Base-by-base conservation (phyloP, 2,888 invertebrate species). In the Diarsia brunnea region DNA sequence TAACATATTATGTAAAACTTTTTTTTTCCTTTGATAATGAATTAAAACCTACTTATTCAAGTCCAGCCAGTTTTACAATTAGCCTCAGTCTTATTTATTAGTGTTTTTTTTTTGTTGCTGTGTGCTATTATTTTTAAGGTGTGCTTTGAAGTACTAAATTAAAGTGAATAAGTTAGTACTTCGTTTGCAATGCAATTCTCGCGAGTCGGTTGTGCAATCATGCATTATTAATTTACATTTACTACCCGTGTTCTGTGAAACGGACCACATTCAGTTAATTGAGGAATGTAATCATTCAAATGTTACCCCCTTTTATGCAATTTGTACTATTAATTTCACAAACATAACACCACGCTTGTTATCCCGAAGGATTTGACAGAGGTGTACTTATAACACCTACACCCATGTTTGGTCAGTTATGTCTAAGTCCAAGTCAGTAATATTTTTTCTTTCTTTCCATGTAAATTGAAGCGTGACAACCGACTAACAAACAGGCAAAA, bases 1-100 rank as follows among this genome's bases (percentile, higher is more conserved):
- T 79, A 84, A 68, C 74, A n/a, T 58, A 70, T 68, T 69, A n/a
- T 19, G 27, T 31, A 27, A 16, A 55, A 8, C 27, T 19, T 19
- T 51, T 51, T 21, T 49, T 51, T 51, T 21, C 10, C 4, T 31
- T 27, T 27, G 8, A 0, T 19, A 58, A 19, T 60, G 1, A 8
- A 31, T 31, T 60, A 11, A 10, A 60, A 60, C 14, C 31, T 19
- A 38, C 38, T 31, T 27, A 63, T 43, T 69, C 27, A 58, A 45
- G 24, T 24, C 27, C 16, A 27, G 27, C 21, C 27, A 43, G 24
- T 24, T 43, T 60, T 24, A 11, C 27, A 31, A 19, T 1, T 19
- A 21, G 16, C 24, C 5, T 38, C 4, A 19, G 10, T 74, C 31
- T 27, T 74, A 3, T 5, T 31, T 24, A 27, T 45, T 55, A 47